Evolutionary conservation across 2,888 invertebrate genomes (phyloP).

Genomic region (Dendrolimus pini): DNA sequence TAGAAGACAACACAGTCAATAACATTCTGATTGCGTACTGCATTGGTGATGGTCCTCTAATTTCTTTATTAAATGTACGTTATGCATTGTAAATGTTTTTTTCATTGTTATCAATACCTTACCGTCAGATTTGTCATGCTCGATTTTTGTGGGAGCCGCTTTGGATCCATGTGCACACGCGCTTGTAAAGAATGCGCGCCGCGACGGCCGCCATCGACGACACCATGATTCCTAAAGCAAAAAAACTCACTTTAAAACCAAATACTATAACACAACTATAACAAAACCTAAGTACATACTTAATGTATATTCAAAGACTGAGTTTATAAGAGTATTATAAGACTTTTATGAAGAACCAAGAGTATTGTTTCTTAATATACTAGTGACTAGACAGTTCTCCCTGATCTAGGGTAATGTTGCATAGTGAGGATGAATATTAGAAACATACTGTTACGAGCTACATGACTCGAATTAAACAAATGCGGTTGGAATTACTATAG

Average conservation of each 20-base stretch:
- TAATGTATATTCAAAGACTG: no score
- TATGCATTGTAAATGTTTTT: constrained; percentile 24
- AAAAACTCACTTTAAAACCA: no score
- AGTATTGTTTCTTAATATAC: no score
- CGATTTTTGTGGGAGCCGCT: constrained; percentile 53
- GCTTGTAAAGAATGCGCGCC: constrained; percentile 62
- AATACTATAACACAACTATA: constrained; percentile 23
- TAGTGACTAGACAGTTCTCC: no score
- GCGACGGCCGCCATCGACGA: constrained; percentile 74
- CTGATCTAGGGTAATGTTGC: no score
- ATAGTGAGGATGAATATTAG: no score
- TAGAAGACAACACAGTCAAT: constrained; percentile 23
- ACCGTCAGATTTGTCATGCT: constrained; percentile 64
- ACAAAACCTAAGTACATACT: neutral
- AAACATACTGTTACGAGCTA: no score
- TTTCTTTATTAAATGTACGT: constrained; percentile 55
- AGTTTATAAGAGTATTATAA: no score
- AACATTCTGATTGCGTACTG: constrained; percentile 44
- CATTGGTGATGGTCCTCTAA: constrained; percentile 66
- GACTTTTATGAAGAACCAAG: no score
- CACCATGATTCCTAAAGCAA: constrained; percentile 78
- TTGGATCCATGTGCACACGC: constrained; percentile 60
- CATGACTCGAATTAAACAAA: no score
- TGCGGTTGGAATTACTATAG: no score
- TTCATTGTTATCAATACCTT: constrained; percentile 28